These are phyloP conservation scores for Scomber scombrus DNA, from an alignment of 2,113 vertebrate species.

Conservation along the genomic window DNA sequence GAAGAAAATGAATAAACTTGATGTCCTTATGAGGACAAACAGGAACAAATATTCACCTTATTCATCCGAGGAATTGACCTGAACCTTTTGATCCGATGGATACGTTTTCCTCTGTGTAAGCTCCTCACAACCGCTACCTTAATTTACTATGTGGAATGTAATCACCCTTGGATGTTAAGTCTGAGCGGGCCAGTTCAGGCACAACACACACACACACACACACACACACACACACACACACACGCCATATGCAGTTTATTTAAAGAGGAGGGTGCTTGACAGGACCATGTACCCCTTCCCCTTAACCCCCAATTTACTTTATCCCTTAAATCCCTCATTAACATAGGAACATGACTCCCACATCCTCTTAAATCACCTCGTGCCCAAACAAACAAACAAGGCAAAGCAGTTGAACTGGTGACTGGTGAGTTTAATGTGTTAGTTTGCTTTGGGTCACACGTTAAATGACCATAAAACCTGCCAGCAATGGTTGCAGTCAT, in stretches of 20 bases:
- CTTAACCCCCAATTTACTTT: background rate
- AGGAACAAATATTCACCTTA: background rate
- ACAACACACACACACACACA: constrained; percentile 12
- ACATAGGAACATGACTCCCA: background rate
- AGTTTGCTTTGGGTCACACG: constrained; percentile 15
- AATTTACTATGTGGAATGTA: constrained; percentile 74
- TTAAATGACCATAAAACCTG: background rate
- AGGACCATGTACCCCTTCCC: background rate
- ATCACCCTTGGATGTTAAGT: constrained; percentile 52
- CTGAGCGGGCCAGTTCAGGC: constrained; percentile 21
- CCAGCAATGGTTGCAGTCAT: background rate
- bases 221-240: background rate
- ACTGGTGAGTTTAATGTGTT: background rate
- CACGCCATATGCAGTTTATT: constrained; percentile 45
- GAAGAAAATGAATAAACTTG: constrained; percentile 28
- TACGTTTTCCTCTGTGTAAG: constrained; percentile 2
- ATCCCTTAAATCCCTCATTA: background rate
- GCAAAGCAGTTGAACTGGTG: background rate
- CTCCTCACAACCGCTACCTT: constrained; percentile 58
- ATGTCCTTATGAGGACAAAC: constrained; percentile 11
- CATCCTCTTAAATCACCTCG: constrained; percentile 1
- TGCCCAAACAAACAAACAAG: constrained; percentile 2
- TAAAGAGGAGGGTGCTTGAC: background rate
- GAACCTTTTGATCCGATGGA: constrained; percentile 16
- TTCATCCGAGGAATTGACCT: constrained; percentile 11